Evolutionary conservation across 2,113 vertebrate species (phyloP).

Genomic region (Austrofundulus limnaeus): DNA sequence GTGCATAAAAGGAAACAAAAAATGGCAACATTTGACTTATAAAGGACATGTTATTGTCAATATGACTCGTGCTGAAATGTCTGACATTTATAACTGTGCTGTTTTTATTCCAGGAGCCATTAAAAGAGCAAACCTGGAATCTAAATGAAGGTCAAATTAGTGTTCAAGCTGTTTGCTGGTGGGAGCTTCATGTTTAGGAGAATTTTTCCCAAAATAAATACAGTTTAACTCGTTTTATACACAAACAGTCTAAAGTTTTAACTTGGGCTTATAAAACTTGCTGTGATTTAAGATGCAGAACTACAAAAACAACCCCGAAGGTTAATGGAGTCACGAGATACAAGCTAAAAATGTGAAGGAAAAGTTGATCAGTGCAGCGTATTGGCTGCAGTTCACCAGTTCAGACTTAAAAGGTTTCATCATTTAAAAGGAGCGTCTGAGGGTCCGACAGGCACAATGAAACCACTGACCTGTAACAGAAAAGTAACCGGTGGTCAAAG

Average conservation of each 20-base stretch:
- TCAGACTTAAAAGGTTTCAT: constrained; percentile 68
- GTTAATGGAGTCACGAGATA: background rate
- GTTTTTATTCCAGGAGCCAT: background rate
- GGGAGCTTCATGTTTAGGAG: background rate
- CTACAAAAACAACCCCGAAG: background rate
- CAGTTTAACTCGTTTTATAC: no score
- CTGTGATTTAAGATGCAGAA: background rate
- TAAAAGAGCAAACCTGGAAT: background rate
- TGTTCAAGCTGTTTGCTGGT: no score
- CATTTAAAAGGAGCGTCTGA: constrained; percentile 53
- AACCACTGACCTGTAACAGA: constrained; percentile 65
- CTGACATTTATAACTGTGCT: no score
- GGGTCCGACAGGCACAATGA: constrained; percentile 62
- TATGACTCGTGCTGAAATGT: no score
- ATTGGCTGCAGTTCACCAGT: constrained; percentile 33
- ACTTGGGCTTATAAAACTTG: no score
- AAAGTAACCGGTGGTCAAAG: constrained; percentile 56
- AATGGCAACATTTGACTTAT: no score
- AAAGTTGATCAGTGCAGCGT: background rate
- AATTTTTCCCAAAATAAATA: background rate
- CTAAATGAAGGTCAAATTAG: background rate
- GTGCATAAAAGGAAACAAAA: no score
- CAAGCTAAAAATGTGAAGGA: no score
- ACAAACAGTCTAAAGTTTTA: no score
- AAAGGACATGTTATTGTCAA: no score